Percentiles rank a stretch among this genome's conserved stretches.
phyloP scores from a whole-genome alignment of 37 sponge, comb jelly and placozoan genomes.

The Aphrocallistes beatrix region DNA sequence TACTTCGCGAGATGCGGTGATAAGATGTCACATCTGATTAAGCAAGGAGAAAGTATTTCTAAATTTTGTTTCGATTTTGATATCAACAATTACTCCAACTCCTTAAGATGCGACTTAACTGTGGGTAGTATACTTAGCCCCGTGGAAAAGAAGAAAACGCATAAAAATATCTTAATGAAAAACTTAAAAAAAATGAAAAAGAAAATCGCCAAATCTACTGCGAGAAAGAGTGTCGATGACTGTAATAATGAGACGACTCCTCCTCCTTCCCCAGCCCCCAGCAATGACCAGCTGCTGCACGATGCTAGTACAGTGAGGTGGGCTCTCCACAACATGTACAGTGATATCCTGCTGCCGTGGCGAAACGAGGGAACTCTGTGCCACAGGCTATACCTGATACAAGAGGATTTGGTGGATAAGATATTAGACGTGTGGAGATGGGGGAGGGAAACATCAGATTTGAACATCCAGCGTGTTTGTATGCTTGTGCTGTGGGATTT shows the following conservation, averaged over 20 bases:
- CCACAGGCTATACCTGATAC: not conserved
- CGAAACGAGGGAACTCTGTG: not conserved
- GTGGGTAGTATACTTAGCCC: too few relatives aligned
- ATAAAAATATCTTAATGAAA: too few relatives aligned
- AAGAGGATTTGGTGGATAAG: not conserved
- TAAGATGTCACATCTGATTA: not conserved
- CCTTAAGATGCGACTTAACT: too few relatives aligned
- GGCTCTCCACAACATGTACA: not conserved
- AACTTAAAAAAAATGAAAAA: not conserved
- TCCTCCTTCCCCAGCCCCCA: not conserved
- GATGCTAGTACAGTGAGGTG: not conserved
- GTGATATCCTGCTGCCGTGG: not conserved
- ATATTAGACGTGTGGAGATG: not conserved
- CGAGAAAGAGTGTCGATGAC: not conserved
- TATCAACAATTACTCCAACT: too few relatives aligned
- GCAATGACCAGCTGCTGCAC: not conserved
- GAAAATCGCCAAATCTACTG: not conserved
- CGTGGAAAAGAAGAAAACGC: too few relatives aligned
- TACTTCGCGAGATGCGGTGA: not conserved
- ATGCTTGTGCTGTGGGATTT: conserved; percentile 6
- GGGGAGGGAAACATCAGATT: not conserved
- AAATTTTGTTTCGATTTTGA: not conserved
- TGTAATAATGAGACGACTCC: not conserved
- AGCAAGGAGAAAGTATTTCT: not conserved
- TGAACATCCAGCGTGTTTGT: not conserved